Evolutionary conservation across 2,888 invertebrate genomes (phyloP).

Genomic region (Tenodera sinensis): DNA sequence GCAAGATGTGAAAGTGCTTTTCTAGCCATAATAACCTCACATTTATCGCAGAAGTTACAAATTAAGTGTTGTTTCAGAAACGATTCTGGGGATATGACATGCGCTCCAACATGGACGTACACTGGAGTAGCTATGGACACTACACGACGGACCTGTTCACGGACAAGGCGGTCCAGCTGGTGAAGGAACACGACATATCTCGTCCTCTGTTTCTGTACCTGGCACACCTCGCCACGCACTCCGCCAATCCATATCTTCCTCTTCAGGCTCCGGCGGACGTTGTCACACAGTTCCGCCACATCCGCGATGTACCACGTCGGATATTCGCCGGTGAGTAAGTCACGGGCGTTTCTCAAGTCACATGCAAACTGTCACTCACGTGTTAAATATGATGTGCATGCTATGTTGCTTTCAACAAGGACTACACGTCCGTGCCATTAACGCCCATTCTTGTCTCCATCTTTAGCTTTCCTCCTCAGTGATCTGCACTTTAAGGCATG

Average conservation of each 20-base stretch:
- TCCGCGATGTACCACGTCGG: conserved; percentile 63
- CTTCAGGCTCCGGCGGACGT: conserved; percentile 64
- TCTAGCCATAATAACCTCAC: too few relatives aligned
- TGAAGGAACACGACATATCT: conserved; percentile 61
- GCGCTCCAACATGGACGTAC: conserved; percentile 60
- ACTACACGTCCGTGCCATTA: not conserved
- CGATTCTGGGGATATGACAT: conserved; percentile 60
- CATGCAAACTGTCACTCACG: not conserved
- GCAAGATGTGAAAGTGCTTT: too few relatives aligned
- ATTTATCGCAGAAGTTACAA: too few relatives aligned
- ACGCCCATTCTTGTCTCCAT: not conserved
- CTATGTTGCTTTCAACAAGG: not conserved
- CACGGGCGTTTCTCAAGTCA: not conserved
- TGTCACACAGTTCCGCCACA: conserved; percentile 61
- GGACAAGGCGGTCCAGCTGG: conserved; percentile 67
- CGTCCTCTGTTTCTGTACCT: conserved; percentile 82
- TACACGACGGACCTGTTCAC: conserved; percentile 85
- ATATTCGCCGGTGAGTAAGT: conserved; percentile 70
- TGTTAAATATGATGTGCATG: not conserved
- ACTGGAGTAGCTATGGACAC: conserved; percentile 72
- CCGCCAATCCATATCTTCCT: conserved; percentile 78
- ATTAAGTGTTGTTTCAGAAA: conserved; percentile 23
- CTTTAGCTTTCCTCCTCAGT: too few relatives aligned
- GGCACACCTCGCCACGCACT: conserved; percentile 86
- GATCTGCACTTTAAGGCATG: too few relatives aligned